These are phyloP conservation scores for Alsophila aescularia DNA, from an alignment of 2,888 invertebrate genomes.

Conservation along the genomic window DNA sequence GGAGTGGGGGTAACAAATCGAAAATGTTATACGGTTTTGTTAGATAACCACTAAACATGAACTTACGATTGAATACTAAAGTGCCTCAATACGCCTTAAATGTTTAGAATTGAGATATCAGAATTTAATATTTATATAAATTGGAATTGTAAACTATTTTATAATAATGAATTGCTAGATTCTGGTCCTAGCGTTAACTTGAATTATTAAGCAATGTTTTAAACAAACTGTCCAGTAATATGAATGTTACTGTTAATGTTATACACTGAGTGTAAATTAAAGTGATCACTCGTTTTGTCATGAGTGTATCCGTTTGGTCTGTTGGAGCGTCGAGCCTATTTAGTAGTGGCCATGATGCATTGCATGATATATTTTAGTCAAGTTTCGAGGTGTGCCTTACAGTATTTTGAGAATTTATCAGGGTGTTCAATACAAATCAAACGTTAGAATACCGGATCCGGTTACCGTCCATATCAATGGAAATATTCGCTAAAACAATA, in stretches of 20 bases:
- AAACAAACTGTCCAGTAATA: conserved; percentile 33
- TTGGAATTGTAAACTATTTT: conserved; percentile 47
- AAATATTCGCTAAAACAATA: conserved; percentile 13
- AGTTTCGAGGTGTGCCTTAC: conserved; percentile 45
- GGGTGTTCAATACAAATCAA: conserved; percentile 26
- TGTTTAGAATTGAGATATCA: conserved; percentile 40
- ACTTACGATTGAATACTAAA: conserved; percentile 24
- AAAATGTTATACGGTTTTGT: conserved; percentile 15
- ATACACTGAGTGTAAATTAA: conserved; percentile 14
- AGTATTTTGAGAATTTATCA: conserved; percentile 36
- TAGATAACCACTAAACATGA: conserved; percentile 8
- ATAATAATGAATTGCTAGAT: conserved; percentile 39
- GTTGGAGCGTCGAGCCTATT: conserved; percentile 20
- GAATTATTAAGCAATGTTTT: conserved; percentile 55
- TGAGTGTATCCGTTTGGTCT: conserved; percentile 29
- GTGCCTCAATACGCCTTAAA: conserved; percentile 40
- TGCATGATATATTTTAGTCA: conserved; percentile 51
- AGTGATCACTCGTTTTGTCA: conserved; percentile 28
- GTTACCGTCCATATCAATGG: conserved; percentile 36
- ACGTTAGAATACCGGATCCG: conserved; percentile 14
- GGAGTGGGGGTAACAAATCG: not conserved
- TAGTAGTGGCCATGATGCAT: conserved; percentile 39
- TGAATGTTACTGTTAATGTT: conserved; percentile 23
- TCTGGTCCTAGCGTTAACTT: conserved; percentile 75
- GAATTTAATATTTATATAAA: conserved; percentile 34